Evolutionary conservation across 2,797 vertebrate species (phyloP).

Genomic region (Threskiornis aethiopicus): DNA sequence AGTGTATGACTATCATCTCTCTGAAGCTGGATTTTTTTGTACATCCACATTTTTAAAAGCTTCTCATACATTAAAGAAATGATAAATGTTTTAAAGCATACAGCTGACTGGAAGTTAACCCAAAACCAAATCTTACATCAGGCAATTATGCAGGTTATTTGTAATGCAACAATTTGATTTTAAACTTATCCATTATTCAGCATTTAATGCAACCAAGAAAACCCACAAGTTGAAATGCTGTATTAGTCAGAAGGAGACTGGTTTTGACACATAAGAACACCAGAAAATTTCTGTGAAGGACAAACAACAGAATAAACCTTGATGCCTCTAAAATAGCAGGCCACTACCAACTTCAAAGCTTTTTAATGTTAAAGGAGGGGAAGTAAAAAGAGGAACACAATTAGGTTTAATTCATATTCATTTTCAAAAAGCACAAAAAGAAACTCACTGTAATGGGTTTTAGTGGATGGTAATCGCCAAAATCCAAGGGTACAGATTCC

Average conservation of each 20-base stretch:
- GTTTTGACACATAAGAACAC: not conserved
- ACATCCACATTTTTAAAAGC: conserved; percentile 10
- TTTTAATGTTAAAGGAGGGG: not conserved
- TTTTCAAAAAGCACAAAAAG: not conserved
- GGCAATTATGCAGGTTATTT: not conserved
- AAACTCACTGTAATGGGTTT: conserved; percentile 90
- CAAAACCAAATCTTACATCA: not conserved
- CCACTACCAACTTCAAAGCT: not conserved
- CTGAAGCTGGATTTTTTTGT: not conserved
- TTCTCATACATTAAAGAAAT: not conserved
- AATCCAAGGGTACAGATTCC: conserved; percentile 81
- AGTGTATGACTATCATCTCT: not conserved
- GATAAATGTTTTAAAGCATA: conserved; percentile 6
- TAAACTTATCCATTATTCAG: conserved; percentile 22
- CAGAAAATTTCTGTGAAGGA: not conserved
- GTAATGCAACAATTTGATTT: conserved; percentile 1
- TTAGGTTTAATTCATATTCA: not conserved
- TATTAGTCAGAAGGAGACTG: not conserved
- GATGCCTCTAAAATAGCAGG: not conserved
- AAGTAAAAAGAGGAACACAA: not conserved
- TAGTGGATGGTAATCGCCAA: conserved; percentile 92
- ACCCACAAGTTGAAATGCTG: not conserved
- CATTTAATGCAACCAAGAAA: conserved; percentile 9
- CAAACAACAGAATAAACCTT: not conserved
- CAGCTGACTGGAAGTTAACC: conserved; percentile 30